phyloP scores from a whole-genome alignment of 2,797 vertebrate genomes.

The Characodon lateralis region DNA sequence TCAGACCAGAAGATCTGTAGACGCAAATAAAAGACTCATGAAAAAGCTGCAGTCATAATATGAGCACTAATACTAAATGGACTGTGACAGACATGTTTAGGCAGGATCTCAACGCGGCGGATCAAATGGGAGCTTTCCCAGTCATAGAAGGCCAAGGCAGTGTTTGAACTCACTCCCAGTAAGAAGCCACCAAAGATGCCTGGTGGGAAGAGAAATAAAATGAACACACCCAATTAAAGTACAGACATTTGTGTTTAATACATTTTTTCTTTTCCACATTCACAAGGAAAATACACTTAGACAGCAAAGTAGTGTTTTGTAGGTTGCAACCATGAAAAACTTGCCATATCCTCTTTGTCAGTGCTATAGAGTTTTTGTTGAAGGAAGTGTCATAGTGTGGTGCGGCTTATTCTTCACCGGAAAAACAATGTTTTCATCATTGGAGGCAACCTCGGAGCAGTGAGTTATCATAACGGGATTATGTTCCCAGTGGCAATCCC shows the following conservation, averaged over 20 bases:
- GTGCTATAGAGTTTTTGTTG: background rate
- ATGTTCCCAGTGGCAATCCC: background rate
- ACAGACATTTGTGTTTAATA: background rate
- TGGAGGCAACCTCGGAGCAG: background rate
- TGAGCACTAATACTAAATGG: background rate
- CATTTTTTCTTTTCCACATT: background rate
- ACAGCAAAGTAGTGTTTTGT: too few species aligned
- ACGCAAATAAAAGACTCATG: slow-evolving; percentile 6
- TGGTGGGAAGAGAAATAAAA: slow-evolving; percentile 50
- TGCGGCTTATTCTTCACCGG: background rate
- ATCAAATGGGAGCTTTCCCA: slow-evolving; percentile 97
- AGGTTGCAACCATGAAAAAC: background rate
- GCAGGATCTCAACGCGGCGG: slow-evolving; percentile 98
- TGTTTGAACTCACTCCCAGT: slow-evolving; percentile 93
- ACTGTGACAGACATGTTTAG: slow-evolving; percentile 88
- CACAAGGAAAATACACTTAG: background rate
- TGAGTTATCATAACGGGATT: background rate
- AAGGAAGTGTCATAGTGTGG: background rate
- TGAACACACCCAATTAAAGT: slow-evolving; percentile 11
- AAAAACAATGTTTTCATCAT: background rate
- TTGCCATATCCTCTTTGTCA: background rate
- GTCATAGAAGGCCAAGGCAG: slow-evolving; percentile 95
- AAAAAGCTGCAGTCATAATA: background rate
- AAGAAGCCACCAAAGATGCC: slow-evolving; percentile 97
- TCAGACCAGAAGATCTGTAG: slow-evolving; percentile 98